phyloP scores from a whole-genome alignment of 1,140 invertebrate species.

The Teleopsis dalmanni region DNA sequence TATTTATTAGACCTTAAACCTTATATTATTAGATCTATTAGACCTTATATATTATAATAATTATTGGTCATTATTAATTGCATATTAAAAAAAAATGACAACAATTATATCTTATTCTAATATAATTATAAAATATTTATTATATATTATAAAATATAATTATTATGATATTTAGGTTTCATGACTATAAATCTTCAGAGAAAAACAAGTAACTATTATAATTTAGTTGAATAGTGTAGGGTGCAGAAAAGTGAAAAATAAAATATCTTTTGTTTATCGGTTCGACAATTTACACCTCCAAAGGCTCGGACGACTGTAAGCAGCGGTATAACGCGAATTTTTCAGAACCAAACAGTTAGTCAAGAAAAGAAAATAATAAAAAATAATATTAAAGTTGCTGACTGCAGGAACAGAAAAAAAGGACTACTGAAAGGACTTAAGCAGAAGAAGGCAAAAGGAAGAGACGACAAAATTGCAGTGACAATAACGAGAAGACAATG shows the following conservation, averaged over 20 bases:
- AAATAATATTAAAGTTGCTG: not conserved
- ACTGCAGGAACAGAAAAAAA: not conserved
- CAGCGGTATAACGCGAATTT: conserved; percentile 4
- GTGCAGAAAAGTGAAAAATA: not conserved
- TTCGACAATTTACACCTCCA: conserved; percentile 40
- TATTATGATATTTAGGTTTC: too few species aligned
- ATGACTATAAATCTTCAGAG: too few species aligned
- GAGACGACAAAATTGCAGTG: not conserved
- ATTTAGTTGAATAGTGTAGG: not conserved
- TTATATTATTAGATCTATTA: too few species aligned
- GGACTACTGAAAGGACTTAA: not conserved
- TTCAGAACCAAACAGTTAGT: not conserved
- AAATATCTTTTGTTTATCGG: conserved; percentile 28
- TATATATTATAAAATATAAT: too few species aligned
- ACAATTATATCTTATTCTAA: too few species aligned
- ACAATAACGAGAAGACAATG: not conserved
- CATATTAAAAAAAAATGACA: too few species aligned
- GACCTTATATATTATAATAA: too few species aligned
- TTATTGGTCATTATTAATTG: too few species aligned
- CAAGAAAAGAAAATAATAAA: not conserved
- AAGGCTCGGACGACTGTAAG: conserved; percentile 16
- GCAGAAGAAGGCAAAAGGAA: not conserved
- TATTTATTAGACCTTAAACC: too few species aligned
- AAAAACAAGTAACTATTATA: too few species aligned
- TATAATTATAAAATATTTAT: too few species aligned